Base-by-base conservation (phyloP, 1,140 invertebrate genomes). In the Aphelenchoides besseyi region DNA sequence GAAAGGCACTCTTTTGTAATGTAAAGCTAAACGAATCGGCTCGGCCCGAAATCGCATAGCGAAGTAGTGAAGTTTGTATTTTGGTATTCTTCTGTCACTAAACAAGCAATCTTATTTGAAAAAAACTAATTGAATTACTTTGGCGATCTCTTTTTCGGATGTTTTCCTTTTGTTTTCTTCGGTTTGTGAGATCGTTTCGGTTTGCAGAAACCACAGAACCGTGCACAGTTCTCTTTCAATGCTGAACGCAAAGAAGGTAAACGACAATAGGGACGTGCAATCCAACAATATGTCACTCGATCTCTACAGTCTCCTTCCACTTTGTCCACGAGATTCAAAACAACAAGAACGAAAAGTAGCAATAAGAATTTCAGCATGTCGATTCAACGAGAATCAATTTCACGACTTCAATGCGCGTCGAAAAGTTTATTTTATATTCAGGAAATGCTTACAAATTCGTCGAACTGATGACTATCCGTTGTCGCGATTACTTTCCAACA, bases 31-130 rank as follows among this genome's bases (percentile, higher is more conserved):
- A 33, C 55, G 55, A 5, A 33, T 23, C 5, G 55, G 5, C 55
- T 59, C 55, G 5, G 26, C 55, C 26, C 55, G 55, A 59, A 59
- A 59, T 8, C 55, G 55, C 5, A 59, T 8, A 18, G 5, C 23
- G 55, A 59, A 59, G 55, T 59, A 59, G 23, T 59, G 55, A 5
- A 59, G 55, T 33, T 59, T 59, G 55, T 59, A 59, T 28, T 48
- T 28, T 59, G 55, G 55, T 5, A 29, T 8, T 5, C 5, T 59
- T 33, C 5, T 28, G 5, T 28, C 55, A 5, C 41, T 48, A 48
- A 48, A 48, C 41, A 23, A 48, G 12, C 23, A 48, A 48, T 12
- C 23, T 12, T 48, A 48, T 12, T 16, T 12, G 41, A 48, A 48
- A 48, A 23, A 23, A 48, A 48, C 23, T 48, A 48, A 23, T 48